Percentiles rank a stretch among this genome's conserved stretches.
phyloP scores from a whole-genome alignment of 2,888 invertebrate genomes.

The Parasteatoda lunata region DNA sequence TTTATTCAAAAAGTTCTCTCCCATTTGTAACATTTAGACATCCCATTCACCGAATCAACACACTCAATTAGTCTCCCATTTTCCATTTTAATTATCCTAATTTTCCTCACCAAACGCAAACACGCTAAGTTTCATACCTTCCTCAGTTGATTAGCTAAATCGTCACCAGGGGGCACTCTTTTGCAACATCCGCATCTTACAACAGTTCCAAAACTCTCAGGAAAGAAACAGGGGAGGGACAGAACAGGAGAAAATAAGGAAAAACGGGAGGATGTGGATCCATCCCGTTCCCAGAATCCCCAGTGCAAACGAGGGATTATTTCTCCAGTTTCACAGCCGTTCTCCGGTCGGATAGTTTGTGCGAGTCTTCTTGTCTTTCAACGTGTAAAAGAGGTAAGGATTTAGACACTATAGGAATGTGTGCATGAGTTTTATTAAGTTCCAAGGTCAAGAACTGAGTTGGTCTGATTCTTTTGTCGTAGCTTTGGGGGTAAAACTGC shows the following conservation, averaged over 20 bases:
- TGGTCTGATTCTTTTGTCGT: too few species aligned
- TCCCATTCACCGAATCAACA: not conserved
- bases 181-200: not conserved
- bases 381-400: too few species aligned
- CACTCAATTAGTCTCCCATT: not conserved
- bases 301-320: too few species aligned
- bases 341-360: not conserved
- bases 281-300: not conserved
- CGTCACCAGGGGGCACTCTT: not conserved
- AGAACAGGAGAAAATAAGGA: not conserved
- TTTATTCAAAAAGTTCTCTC: too few species aligned
- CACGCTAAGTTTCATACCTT: not conserved
- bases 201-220: not conserved
- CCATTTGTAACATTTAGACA: not conserved
- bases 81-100: not conserved
- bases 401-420: too few species aligned
- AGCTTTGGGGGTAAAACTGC: too few species aligned
- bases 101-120: not conserved
- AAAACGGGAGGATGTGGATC: slow-evolving; percentile 5
- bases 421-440: too few species aligned
- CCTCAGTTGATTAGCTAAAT: not conserved
- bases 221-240: not conserved
- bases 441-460: too few species aligned
- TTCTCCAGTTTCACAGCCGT: not conserved
- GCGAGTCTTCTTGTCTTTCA: too few species aligned